These are phyloP conservation scores for Teleogryllus oceanicus DNA, from an alignment of 2,888 invertebrate genomes.

Conservation along the genomic window DNA sequence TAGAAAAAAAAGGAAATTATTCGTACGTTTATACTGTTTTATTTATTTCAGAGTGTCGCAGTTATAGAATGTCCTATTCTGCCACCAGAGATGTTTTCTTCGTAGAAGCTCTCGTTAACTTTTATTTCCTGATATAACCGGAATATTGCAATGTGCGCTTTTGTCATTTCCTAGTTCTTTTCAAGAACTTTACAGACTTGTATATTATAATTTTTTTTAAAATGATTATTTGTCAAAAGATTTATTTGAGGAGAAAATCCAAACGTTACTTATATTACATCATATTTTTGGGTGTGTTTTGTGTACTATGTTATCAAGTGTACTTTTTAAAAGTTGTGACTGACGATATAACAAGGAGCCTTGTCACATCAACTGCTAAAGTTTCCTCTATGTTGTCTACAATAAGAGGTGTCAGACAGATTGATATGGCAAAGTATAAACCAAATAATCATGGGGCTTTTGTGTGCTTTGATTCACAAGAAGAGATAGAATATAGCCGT, in stretches of 20 bases:
- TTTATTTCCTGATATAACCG: no score
- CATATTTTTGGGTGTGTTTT: neutral
- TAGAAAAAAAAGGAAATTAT: no score
- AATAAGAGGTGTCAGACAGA: neutral
- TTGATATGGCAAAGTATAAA: constrained; percentile 44
- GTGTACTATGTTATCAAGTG: neutral
- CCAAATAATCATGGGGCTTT: constrained; percentile 50
- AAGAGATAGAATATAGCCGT: constrained; percentile 57
- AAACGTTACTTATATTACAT: neutral
- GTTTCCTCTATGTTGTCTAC: neutral
- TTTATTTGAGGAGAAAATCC: neutral
- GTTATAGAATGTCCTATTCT: no score
- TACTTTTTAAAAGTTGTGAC: neutral
- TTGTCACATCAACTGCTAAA: neutral
- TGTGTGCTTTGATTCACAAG: constrained; percentile 49
- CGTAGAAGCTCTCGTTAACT: no score
- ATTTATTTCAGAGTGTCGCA: no score
- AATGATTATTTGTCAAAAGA: no score
- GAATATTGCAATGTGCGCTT: no score
- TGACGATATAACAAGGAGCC: neutral
- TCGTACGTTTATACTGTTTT: no score
- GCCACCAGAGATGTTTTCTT: no score
- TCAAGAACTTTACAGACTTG: no score
- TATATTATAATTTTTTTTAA: no score
- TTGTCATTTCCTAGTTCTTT: no score